Percentiles rank a stretch among this genome's conserved stretches.
phyloP scores from a whole-genome alignment of 2,797 vertebrate genomes.

The Propithecus perrieri region DNA sequence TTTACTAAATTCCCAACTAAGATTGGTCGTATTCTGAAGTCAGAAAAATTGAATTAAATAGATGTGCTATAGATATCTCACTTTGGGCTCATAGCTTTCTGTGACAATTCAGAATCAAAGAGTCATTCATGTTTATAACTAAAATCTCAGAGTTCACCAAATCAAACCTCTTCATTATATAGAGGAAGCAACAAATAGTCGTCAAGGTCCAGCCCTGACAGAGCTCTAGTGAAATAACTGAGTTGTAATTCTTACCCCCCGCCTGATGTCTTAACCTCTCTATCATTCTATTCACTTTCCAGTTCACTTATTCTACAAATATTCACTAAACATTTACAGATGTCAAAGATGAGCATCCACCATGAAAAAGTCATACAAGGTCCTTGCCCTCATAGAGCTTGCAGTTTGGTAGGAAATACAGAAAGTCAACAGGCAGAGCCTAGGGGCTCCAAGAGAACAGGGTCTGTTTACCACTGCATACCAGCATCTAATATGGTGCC shows the following conservation, averaged over 20 bases:
- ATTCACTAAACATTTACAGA: not conserved
- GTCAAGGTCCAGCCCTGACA: not conserved
- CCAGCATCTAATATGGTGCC: not conserved
- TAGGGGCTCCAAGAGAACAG: not conserved
- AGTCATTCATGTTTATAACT: not conserved
- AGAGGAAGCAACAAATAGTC: not conserved
- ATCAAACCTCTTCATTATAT: not conserved
- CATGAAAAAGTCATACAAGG: not conserved
- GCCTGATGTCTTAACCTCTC: not conserved
- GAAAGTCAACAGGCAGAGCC: not conserved
- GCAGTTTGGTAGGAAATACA: not conserved
- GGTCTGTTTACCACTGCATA: not conserved
- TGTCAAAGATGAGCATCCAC: not conserved
- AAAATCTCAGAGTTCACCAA: not conserved
- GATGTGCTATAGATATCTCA: not conserved
- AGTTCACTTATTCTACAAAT: not conserved
- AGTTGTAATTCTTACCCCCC: not conserved
- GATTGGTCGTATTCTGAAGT: not conserved
- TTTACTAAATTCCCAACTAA: not conserved
- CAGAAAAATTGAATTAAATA: not conserved
- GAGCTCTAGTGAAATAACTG: not conserved
- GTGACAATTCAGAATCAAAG: not conserved
- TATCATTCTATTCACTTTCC: not conserved
- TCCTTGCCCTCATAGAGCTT: not conserved
- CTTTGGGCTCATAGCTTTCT: not conserved